Evolutionary conservation across 2,888 invertebrate species (phyloP), one percentile per base, ranked within the genome.

Genomic region (Drosophila kokeensis): DNA sequence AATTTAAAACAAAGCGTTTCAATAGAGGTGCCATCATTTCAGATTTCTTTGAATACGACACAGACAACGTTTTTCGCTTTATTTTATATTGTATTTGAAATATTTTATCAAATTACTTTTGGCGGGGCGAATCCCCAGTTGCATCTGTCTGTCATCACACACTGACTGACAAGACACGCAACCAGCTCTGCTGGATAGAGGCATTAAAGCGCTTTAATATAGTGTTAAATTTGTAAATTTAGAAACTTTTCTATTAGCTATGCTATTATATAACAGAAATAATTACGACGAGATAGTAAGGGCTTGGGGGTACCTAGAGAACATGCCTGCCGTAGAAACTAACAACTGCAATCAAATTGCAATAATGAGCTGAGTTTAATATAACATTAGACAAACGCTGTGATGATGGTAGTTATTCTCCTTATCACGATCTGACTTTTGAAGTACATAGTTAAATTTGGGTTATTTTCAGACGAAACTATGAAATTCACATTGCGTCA

Each of bases 381-480:
- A 2, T 24, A 0, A 36, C 10, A 73, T 67, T 72, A 40, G 34
- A 13, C 59, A 63, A 67, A 27, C 24, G 57, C n/a, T 36, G n/a
- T n/a, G n/a, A n/a, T n/a, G n/a, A n/a, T 30, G 7, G 6, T 49
- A 42, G 61, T 63, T 59, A 61, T 69, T 5, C 27, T 15, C 27
- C 59, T 70, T 60, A 80, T 80, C 71, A 27, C 6, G 34, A 77
- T 77, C 80, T 59, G 32, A 58, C 66, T 80, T 75, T 80, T 76
- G 29, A 62, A 48, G 45, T 64, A 61, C 29, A 40, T 55, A 10
- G 32, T 65, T 50, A 34, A 70, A 76, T 60, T 75, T 68, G 38
- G 58, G 57, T 42, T 68, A 27, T 61, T 55, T 68, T 59, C 38
- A 50, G 32, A 50, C 27, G n/a, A 55, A 68, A 50, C 54, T 52